Evolutionary conservation across 2,113 vertebrate genomes (phyloP), one percentile per base, ranked within the genome.

Genomic region (Cheilinus undulatus): DNA sequence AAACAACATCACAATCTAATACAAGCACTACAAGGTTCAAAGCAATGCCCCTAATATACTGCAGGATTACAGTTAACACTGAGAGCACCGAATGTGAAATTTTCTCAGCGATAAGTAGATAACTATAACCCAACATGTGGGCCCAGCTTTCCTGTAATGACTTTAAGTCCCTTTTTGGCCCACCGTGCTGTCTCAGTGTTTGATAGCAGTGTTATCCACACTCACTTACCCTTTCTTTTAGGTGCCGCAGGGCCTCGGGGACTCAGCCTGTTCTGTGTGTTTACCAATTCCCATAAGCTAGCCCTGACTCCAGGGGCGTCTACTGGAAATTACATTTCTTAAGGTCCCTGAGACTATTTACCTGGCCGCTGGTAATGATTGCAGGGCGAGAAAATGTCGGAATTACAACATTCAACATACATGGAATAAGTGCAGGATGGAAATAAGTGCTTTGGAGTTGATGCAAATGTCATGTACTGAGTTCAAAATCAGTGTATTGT

Each of bases 211-310:
- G 85, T 84, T 84, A 84, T 82, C 79, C 85, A 84, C 82, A 86
- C 85, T 89, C 86, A 78, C 83, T 90, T 88, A 86, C 73, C 90
- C 84, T 85, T 86, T 85, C 80, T 86, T 65, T 80, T 38, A 85
- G 80, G 76, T 69, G 27, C 79, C 57, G 59, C 56, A 3, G 70
- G 71, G 69, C 88, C 85, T 65, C 13, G 2, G 85, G 86, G 85
- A 86, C 76, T 72, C 40, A 0, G 62, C 71, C 78, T 54, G 42
- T 69, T 85, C 58, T 70, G 63, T 88, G 77, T 88, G 85, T 91
- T 91, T 90, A 89, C 85, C 82, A 82, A 79, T 80, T 86, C 85
- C 85, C 80, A 70, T 52, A 83, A 82, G 84, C 79, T 48, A 54
- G 79, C 53, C 40, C 2, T 36, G 68, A 68, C 88, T 83, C 88